Base-by-base conservation (phyloP, 2,888 invertebrate genomes). In the Eutolmus rufibarbis region DNA sequence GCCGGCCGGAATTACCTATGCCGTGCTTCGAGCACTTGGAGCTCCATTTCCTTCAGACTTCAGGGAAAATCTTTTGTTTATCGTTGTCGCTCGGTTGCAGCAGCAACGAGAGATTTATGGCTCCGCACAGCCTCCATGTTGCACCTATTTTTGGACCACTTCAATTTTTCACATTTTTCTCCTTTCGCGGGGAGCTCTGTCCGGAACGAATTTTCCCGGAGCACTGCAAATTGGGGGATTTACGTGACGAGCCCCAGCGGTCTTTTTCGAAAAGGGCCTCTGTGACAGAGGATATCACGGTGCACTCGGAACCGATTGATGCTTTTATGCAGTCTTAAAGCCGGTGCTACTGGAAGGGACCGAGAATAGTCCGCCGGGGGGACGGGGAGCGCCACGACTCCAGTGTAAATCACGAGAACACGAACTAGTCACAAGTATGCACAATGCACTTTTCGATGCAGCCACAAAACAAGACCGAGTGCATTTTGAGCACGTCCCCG, bases 121-220 rank as follows among this genome's bases (percentile, higher is more conserved):
- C 40, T 46, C 23, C 5, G 23, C 40, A 28, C 28, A 66, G 66
- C 66, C 28, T 66, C 66, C 66, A 78, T 78, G 23, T 40, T 78
- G 37, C 78, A 78, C 78, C 43, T 78, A 40, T 78, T 78, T 78
- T 43, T 78, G 37, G 78, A 78, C 12, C 78, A 78, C 40, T 78
- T 78, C 78, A 78, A 40, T 78, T 78, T 66, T 78, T 78, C 78
- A 78, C 78, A 40, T 77, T 43, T 78, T 78, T 78, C 66, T 66
- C 66, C 66, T 28, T 66, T 66, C 19, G 66, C 66, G 66, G 7
- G 14, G 23, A 66, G 28, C 66, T 23, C 28, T 66, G 66, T 28
- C 23, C 23, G 56, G 5, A 51, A n/a, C 51, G n/a, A 51, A 23
- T 66, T 23, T 66, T 28, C 23, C 66, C 12, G 66, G 28, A 23